These are phyloP conservation scores for Triplophysa dalaica DNA, from an alignment of 2,113 vertebrate species.

Conservation along the genomic window DNA sequence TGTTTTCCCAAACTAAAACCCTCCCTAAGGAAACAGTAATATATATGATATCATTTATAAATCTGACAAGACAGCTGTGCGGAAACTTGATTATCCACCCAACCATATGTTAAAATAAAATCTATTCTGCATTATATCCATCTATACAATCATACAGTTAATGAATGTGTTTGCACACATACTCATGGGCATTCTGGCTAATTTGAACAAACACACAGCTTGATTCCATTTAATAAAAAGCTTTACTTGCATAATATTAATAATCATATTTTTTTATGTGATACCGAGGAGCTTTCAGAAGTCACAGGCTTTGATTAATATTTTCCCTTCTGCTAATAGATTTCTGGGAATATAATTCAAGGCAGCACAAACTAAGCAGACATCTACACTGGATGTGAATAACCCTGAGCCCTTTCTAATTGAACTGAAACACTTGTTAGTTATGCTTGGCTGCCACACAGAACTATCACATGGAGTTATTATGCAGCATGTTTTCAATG, in stretches of 20 bases:
- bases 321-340: neutral
- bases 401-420: neutral
- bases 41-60: neutral
- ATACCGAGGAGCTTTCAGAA: neutral
- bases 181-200: too few relatives aligned
- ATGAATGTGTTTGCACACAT: too few relatives aligned
- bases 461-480: slow-evolving; percentile 14
- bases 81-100: neutral
- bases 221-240: too few relatives aligned
- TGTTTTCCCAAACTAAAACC: neutral
- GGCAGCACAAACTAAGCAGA: neutral
- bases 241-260: neutral
- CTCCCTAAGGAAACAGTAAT: neutral
- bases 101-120: too few relatives aligned
- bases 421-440: slow-evolving; percentile 5
- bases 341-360: slow-evolving; percentile 4
- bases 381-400: neutral
- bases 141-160: too few relatives aligned
- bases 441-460: neutral
- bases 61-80: neutral
- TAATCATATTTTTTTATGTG: neutral
- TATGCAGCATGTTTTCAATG: neutral
- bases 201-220: too few relatives aligned
- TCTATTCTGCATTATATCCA: neutral
- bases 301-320: neutral